Evolutionary conservation across 2,113 vertebrate species (phyloP).

Genomic region (Brienomyrus longianalis): DNA sequence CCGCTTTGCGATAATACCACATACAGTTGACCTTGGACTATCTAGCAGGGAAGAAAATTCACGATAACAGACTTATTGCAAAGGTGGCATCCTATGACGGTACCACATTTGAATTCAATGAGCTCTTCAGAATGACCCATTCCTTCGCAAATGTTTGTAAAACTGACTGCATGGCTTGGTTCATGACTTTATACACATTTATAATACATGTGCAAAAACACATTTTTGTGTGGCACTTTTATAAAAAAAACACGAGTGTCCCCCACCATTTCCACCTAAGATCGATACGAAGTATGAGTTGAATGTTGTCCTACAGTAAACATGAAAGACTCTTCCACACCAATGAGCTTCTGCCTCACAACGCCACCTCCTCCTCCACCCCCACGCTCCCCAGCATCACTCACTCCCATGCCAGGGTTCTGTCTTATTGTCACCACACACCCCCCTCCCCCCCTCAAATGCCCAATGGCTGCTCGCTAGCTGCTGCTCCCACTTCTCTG

Average conservation of each 20-base stretch:
- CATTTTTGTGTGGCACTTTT: background rate
- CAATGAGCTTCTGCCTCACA: slow-evolving; percentile 44
- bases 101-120: background rate
- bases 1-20: background rate
- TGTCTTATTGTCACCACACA: background rate
- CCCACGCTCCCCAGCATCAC: background rate
- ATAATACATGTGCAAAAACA: background rate
- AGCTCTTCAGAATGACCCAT: background rate
- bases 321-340: slow-evolving; percentile 37
- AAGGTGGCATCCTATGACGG: background rate
- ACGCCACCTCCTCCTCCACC: slow-evolving; percentile 48
- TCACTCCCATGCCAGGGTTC: background rate
- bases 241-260: background rate
- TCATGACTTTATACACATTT: background rate
- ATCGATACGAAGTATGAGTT: slow-evolving; percentile 26
- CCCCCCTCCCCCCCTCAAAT: background rate
- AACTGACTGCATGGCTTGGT: background rate
- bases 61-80: background rate
- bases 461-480: background rate
- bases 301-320: slow-evolving; percentile 37
- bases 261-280: background rate
- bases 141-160: background rate
- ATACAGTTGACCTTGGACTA: background rate
- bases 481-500: background rate
- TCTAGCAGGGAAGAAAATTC: background rate